phyloP scores from a whole-genome alignment of 2,888 invertebrate genomes.

The Branchellion lobata region DNA sequence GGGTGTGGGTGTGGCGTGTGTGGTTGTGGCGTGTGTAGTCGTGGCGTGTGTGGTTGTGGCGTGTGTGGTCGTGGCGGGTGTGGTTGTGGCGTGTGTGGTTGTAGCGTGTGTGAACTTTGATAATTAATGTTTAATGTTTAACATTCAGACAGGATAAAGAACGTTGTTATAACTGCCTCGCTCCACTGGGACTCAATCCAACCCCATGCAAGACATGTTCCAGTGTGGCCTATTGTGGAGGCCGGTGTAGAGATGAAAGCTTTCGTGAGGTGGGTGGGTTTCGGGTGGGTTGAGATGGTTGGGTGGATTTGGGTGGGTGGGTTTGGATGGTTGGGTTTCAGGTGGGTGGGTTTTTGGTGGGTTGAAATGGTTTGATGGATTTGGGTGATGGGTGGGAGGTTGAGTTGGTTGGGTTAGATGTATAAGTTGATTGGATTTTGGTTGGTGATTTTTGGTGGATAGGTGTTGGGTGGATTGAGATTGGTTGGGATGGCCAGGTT shows the following conservation, averaged over 20 bases:
- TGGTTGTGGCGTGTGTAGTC: too few relatives aligned
- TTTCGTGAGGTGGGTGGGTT: constrained; percentile 47
- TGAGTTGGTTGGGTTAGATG: constrained; percentile 1
- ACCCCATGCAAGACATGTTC: constrained; percentile 49
- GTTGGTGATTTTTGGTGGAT: too few relatives aligned
- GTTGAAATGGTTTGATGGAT: neutral
- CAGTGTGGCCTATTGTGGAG: constrained; percentile 50
- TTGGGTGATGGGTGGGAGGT: neutral
- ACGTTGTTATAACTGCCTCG: constrained; percentile 71
- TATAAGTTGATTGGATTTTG: too few relatives aligned
- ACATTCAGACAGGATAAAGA: constrained; percentile 64
- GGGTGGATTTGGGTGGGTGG: neutral
- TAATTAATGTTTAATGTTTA: too few relatives aligned
- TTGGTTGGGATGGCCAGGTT: too few relatives aligned
- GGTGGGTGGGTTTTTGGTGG: neutral
- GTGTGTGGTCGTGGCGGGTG: too few relatives aligned
- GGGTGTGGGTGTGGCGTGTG: too few relatives aligned
- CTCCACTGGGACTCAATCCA: constrained; percentile 24
- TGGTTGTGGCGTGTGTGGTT: too few relatives aligned
- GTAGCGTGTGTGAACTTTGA: too few relatives aligned
- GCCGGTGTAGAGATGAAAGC: constrained; percentile 42
- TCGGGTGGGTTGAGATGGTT: neutral
- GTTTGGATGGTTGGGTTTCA: neutral
- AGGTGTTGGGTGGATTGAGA: too few relatives aligned
- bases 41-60: too few relatives aligned